Base-by-base conservation (phyloP, 2,797 vertebrate species). In the Spondyliosoma cantharus region DNA sequence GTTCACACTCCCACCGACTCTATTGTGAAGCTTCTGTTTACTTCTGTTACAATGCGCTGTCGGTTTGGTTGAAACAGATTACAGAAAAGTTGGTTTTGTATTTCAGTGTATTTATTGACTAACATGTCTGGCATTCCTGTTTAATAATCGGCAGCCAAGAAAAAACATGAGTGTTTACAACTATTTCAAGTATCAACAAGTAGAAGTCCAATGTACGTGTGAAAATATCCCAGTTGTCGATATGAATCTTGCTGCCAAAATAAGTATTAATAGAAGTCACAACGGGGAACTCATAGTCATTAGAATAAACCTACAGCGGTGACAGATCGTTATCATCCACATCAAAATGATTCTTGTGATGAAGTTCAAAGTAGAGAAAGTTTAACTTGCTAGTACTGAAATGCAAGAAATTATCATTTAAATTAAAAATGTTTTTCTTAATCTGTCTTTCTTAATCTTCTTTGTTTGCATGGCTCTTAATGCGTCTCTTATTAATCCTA, bases 1-100 rank as follows among this genome's bases (percentile, higher is more conserved):
- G 57, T 86, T 91, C 82, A 90, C 82, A 85, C 87, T 78, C 90
- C 90, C 85, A 91, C 90, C 59, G 69, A 80, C 67, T 87, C 74
- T 45, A 67, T 86, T 83, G 80, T 80, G 78, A 85, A 80, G 80
- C 83, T 52, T 88, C 87, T 87, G 83, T 65, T 80, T 71, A 89
- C 69, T 87, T 86, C 43, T 74, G 53, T 78, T 77, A 70, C 67
- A 91, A 84, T 85, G 74, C 65, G 60, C 66, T 29, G 61, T 71
- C 82, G 65, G 71, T 75, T 82, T 75, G 53, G 50, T 75, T 46
- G 19, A 85, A 86, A 80, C 74, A 71, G 52, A 83, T 64, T 64
- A 57, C 32, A 78, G 25, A 65, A 76, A 42, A 72, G 76, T 84
- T 75, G 69, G 48, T 82, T 82, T 76, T 48, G 13, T 71, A 65